Percentiles rank a stretch among this genome's conserved stretches.
phyloP scores from a whole-genome alignment of 2,797 vertebrate genomes.

The Pelobates cultripes region DNA sequence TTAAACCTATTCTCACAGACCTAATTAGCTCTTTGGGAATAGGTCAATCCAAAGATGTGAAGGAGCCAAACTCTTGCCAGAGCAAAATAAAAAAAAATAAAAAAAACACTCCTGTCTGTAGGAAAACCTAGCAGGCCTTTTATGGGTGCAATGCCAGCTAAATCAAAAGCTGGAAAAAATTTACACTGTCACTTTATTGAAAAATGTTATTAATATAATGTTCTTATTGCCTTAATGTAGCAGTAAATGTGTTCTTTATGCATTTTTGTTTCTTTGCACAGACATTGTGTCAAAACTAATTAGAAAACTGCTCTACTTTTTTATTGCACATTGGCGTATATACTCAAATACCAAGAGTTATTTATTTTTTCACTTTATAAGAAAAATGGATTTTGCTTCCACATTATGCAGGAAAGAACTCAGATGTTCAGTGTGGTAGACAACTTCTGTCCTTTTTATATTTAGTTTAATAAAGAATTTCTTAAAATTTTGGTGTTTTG shows the following conservation, averaged over 20 bases:
- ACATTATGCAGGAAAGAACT: slow-evolving; percentile 86
- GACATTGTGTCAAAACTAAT: slow-evolving; percentile 81
- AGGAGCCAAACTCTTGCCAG: slow-evolving; percentile 6
- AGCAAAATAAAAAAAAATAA: neutral
- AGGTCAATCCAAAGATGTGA: slow-evolving; percentile 4
- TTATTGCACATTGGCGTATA: slow-evolving; percentile 82
- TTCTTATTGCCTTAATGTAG: slow-evolving; percentile 97
- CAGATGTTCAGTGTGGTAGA: slow-evolving; percentile 82
- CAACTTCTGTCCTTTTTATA: slow-evolving; percentile 80
- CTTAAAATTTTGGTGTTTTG: slow-evolving; percentile 5
- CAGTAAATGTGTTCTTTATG: slow-evolving; percentile 81
- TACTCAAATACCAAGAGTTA: slow-evolving; percentile 81
- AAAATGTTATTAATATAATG: slow-evolving; percentile 81
- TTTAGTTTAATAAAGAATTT: slow-evolving; percentile 77
- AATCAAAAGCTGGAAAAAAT: slow-evolving; percentile 77
- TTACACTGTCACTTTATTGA: slow-evolving; percentile 95
- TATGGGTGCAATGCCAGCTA: slow-evolving; percentile 89
- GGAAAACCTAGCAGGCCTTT: slow-evolving; percentile 78
- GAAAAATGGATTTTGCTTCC: slow-evolving; percentile 88
- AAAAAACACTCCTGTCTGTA: neutral
- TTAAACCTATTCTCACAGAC: neutral
- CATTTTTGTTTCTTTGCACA: slow-evolving; percentile 88
- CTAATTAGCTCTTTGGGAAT: neutral
- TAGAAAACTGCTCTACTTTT: slow-evolving; percentile 81
- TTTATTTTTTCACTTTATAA: slow-evolving; percentile 89